Evolutionary conservation across 37 sponge, comb jelly and placozoan species (phyloP), one percentile per base, ranked within the genome.

Genomic region (Aphrocallistes beatrix): DNA sequence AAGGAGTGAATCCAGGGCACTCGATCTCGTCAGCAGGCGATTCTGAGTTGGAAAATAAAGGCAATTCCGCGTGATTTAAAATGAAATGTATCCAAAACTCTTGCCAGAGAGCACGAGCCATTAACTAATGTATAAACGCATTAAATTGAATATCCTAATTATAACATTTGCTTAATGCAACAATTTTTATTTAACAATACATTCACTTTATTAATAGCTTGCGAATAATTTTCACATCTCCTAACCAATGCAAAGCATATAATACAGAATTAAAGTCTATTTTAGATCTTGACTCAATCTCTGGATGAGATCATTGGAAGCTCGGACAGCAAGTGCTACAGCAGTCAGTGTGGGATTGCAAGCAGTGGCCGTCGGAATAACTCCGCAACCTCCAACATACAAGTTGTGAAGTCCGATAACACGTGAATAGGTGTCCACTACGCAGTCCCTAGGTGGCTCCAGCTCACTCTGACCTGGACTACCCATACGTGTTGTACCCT

Each of bases 401-500:
- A 89, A 86, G 38, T 89, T 89, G 0, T 85, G 40, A 50, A 32
- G 82, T 0, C 81, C 83, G 85, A 85, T 85, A 1, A 88, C 89
- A 38, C 85, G 84, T 28, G 84, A 82, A 38, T 88, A 23, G 0
- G 81, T 81, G 50, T 88, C 89, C 10, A 88, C 89, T 30, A 88
- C 89, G 36, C 82, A 45, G 1, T 69, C 51, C 0, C 51, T 82
- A 81, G 75, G 82, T 40, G 69, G 37, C 1, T 23, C 37, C 0
- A 0, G 82, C 6, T 42, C 45, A 42, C 10, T 42, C 6, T 42
- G 6, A 6, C 13, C 45, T 16, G 45, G 45, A 42, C 13, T 42
- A 37, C 89, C 89, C 89, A 88, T 88, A 16, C 89, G 89, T 81
- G 84, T 83, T 1, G 89, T 88, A 6, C 89, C 89, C 89, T 88